Conservation (phyloP, 2,888 invertebrate genomes). For the Agriopis aurantiaria region DNA sequence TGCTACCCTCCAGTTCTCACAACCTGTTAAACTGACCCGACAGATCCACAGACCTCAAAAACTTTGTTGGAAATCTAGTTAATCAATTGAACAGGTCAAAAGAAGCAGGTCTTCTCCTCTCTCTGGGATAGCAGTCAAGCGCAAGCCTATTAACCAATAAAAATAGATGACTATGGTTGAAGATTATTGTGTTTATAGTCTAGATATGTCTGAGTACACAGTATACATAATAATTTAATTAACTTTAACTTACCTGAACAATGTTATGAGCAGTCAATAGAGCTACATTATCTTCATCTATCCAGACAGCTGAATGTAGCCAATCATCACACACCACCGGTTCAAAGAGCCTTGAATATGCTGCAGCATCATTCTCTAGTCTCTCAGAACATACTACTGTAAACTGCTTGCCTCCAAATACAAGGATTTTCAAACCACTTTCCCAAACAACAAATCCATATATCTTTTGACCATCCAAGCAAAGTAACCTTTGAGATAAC, state of each 20-base stretch:
- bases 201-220: no score
- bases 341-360: constrained; percentile 50
- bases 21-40: no score
- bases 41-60: no score
- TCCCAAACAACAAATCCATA: constrained; percentile 81
- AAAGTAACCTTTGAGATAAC: constrained; percentile 54
- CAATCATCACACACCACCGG: constrained; percentile 86
- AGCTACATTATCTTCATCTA: constrained; percentile 75
- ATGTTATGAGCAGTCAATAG: constrained; percentile 89
- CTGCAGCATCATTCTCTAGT: constrained; percentile 37
- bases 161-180: no score
- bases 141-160: no score
- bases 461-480: constrained; percentile 84
- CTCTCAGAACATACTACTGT: constrained; percentile 54
- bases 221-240: neutral
- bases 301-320: constrained; percentile 87
- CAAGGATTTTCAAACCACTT: constrained; percentile 64
- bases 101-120: no score
- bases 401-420: constrained; percentile 87
- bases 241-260: constrained; percentile 74
- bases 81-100: no score
- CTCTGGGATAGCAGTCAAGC: no score
- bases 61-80: no score
- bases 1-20: no score
- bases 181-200: no score